These are phyloP conservation scores for Rhynchophorus ferrugineus DNA, from an alignment of 1,140 invertebrate species.

Conservation along the genomic window DNA sequence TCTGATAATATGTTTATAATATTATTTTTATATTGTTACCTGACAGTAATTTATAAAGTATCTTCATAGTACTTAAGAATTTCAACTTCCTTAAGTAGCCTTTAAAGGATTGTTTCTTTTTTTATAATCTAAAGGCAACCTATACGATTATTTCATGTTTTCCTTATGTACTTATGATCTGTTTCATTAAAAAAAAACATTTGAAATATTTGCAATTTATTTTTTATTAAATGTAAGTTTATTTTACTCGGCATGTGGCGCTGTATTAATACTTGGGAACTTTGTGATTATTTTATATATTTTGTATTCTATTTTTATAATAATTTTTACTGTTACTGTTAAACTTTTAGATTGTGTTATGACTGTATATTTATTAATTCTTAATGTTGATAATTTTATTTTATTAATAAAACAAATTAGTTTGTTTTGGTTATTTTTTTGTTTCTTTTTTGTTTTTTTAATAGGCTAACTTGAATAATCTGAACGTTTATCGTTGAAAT, in stretches of 20 bases:
- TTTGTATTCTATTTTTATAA: constrained; percentile 14
- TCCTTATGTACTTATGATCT: too few species aligned
- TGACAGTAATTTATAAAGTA: too few species aligned
- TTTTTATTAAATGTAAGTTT: not conserved
- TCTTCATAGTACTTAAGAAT: too few species aligned
- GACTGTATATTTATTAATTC: constrained; percentile 2
- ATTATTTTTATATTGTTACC: too few species aligned
- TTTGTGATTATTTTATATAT: constrained; percentile 1
- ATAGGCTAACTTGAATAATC: too few species aligned
- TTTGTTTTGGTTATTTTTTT: constrained; percentile 7
- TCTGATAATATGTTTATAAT: too few species aligned
- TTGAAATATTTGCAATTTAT: not conserved
- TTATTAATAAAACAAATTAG: constrained; percentile 10
- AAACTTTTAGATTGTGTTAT: not conserved
- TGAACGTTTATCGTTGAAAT: too few species aligned
- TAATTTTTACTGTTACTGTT: constrained; percentile 10
- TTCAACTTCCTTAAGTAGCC: too few species aligned
- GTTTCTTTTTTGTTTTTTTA: not conserved
- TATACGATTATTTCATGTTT: too few species aligned
- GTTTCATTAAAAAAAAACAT: not conserved
- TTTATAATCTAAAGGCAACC: too few species aligned
- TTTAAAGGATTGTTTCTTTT: too few species aligned
- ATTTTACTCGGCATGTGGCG: not conserved
- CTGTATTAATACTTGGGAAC: constrained; percentile 1
- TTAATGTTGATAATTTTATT: constrained; percentile 18